Evolutionary conservation across 2,113 vertebrate genomes (phyloP).

Genomic region (Anguilla rostrata): DNA sequence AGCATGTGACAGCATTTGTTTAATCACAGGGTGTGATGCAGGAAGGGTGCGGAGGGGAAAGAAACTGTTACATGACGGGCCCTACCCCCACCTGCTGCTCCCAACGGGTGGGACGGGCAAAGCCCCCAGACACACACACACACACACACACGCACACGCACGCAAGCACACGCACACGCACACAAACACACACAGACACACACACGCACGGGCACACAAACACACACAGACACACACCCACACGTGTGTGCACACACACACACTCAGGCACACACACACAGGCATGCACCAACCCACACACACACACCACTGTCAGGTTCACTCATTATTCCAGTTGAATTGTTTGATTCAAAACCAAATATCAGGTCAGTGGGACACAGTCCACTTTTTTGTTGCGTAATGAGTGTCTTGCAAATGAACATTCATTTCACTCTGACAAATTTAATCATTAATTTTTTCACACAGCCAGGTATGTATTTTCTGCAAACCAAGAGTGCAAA

Average conservation of each 20-base stretch:
- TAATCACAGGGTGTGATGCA: slow-evolving; percentile 64
- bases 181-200: no score
- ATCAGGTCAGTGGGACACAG: neutral
- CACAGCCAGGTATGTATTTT: neutral
- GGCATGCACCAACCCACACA: neutral
- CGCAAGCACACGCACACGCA: neutral
- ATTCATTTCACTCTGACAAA: neutral
- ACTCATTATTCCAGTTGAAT: slow-evolving; percentile 55
- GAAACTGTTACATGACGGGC: slow-evolving; percentile 52
- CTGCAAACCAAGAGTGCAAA: neutral
- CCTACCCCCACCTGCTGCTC: slow-evolving; percentile 41
- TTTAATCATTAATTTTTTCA: neutral
- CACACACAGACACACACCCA: neutral
- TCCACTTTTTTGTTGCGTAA: neutral
- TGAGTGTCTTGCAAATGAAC: neutral
- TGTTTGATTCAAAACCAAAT: slow-evolving; percentile 36
- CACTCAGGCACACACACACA: neutral
- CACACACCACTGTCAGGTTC: slow-evolving; percentile 5
- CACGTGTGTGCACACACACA: neutral
- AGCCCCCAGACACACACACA: neutral
- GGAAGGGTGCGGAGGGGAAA: slow-evolving; percentile 50
- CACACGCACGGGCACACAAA: neutral
- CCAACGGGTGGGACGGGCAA: slow-evolving; percentile 31
- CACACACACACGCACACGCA: neutral
- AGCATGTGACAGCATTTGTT: slow-evolving; percentile 64